Base-by-base conservation (phyloP, 2,113 vertebrate species). In the Neoarius graeffei region DNA sequence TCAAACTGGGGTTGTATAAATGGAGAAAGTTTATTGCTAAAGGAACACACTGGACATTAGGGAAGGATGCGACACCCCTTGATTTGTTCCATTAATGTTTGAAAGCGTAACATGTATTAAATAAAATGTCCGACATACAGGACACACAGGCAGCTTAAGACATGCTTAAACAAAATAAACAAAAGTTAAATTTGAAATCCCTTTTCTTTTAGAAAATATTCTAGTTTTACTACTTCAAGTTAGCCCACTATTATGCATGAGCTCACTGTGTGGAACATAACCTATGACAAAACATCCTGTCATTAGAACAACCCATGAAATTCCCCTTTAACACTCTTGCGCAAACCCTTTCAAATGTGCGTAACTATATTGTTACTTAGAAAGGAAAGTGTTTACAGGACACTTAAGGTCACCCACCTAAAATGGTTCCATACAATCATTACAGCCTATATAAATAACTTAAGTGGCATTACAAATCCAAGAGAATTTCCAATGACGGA, bases 251-350 rank as follows among this genome's bases (percentile, higher is more conserved):
- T n/a, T n/a, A 54, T 3, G 7, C 25, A 54, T 3, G 9, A 69
- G 1, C 25, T 85, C 25, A 83, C 6, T 52, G 42, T 25, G 23
- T 30, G 25, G 14, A 50, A 54, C 42, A 69, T n/a, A 11, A 54
- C 23, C 73, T 66, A 50, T 74, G 71, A 30, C 57, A 27, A 42
- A 62, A 77, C 56, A 85, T 79, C 73, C 59, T 79, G 57, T 76
- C 14, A 48, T 50, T 50, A n/a, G 20, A 54, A 25, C 67, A 59
- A n/a, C 57, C 17, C 9, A 27, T 64, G 30, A 11, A 66, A 80
- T 17, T 86, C 80, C 76, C 74, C 62, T 54, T 66, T 14, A 64
- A 77, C 42, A 27, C 9, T 35, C 5, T 69, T 56, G 0, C 25
- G 30, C 19, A 85, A 60, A 23, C 57, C 52, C 7, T 17, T 3